Conservation (phyloP, 2,888 invertebrate species). For the Miltochrista miniata region DNA sequence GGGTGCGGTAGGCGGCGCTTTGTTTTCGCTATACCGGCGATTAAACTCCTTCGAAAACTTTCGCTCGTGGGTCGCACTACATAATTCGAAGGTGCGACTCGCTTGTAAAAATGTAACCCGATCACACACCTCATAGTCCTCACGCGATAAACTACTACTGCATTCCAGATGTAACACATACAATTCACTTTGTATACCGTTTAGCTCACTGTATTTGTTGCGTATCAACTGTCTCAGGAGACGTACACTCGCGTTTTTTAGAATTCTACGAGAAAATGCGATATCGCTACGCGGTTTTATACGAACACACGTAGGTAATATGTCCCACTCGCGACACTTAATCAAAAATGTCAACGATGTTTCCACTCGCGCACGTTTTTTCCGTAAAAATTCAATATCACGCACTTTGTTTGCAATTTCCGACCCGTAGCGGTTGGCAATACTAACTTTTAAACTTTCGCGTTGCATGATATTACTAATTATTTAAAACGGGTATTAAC, state of each 20-base stretch:
- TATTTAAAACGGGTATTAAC: no score
- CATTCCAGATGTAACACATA: background rate
- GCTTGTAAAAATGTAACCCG: background rate
- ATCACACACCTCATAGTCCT: background rate
- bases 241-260: background rate
- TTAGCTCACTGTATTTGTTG: background rate
- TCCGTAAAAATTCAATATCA: no score
- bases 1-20: background rate
- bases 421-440: no score
- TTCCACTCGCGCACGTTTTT: no score
- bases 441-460: no score
- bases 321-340: slow-evolving; percentile 1
- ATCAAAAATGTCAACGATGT: no score
- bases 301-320: slow-evolving; percentile 1
- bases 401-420: no score
- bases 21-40: background rate
- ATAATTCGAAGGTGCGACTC: background rate
- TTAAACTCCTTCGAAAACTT: background rate
- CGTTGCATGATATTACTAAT: no score
- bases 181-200: background rate
- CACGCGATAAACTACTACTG: background rate
- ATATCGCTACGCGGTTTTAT: slow-evolving; percentile 2
- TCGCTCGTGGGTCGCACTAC: background rate
- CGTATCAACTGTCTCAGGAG: slow-evolving; percentile 3
- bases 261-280: background rate